Conservation (phyloP, 2,797 vertebrate species). For the Carapus acus region DNA sequence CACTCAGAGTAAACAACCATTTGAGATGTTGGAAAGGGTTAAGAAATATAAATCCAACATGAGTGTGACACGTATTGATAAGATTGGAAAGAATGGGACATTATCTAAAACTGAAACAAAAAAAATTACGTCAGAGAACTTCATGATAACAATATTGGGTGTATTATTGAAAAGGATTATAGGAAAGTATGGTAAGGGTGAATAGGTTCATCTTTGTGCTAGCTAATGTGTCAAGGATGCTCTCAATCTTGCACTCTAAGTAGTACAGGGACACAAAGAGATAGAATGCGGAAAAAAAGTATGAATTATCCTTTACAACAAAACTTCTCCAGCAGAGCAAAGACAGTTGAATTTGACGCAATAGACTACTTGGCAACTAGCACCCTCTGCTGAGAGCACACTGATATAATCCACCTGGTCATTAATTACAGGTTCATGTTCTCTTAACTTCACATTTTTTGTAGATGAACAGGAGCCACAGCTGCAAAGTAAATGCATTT, state of each 20-base stretch:
- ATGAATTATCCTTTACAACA: neutral
- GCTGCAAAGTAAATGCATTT: constrained; percentile 16
- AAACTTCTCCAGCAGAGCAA: neutral
- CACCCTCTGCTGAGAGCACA: constrained; percentile 59
- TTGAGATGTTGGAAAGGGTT: neutral
- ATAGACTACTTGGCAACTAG: constrained; percentile 36
- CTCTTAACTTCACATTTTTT: constrained; percentile 20
- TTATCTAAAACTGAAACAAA: neutral
- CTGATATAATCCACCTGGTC: constrained; percentile 2
- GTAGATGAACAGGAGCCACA: constrained; percentile 25
- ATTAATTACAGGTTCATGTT: constrained; percentile 10
- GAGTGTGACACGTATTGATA: neutral
- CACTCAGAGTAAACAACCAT: neutral
- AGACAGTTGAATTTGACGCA: neutral
- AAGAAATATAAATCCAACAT: constrained; percentile 1
- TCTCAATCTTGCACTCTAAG: too few species aligned
- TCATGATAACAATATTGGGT: neutral
- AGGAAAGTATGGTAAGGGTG: neutral
- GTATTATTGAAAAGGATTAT: neutral
- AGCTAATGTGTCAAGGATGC: neutral
- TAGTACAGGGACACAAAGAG: too few species aligned
- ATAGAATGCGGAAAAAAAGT: neutral
- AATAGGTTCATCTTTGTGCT: neutral
- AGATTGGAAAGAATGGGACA: neutral
- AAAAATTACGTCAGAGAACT: neutral